Evolutionary conservation across 2,797 vertebrate genomes (phyloP), one percentile per base, ranked within the genome.

Genomic region (Cephalopachus bancanus): DNA sequence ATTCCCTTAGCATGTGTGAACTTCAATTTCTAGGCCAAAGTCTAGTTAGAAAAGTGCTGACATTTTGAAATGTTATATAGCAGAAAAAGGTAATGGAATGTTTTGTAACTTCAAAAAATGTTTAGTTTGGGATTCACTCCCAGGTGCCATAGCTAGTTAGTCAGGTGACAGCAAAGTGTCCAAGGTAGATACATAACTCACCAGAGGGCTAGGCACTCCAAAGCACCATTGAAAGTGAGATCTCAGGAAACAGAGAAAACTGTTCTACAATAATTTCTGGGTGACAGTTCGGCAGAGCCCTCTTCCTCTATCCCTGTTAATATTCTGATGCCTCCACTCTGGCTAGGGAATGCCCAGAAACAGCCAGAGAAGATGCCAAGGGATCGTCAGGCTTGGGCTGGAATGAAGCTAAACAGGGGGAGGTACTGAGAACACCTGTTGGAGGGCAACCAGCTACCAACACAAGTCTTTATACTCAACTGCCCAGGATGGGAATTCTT

Each of bases 11-110:
- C 72, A 89, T 89, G 69, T 96, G 94, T 93, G 95, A 97, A 95
- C 80, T 94, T 97, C 78, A 57, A 78, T 95, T 89, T 97, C 64
- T 65, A 97, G 93, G 95, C 88, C 93, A 96, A 88, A 91, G 37
- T 92, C 83, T 67, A 89, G 83, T 78, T 94, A 53, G 60, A 72
- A 96, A 96, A 97, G 71, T 94, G 91, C 92, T 96, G 91, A 97
- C 28, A 59, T 67, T 94, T 93, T 89, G 89, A 96, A 97, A 94
- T 74, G 37, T 55, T 94, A 93, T 75, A 84, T 33, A 95, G 81
- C 88, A 89, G 67, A 28, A 88, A 78, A 96, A 71, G 69, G 88
- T 95, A 83, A 83, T 93, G 65, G 53, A 89, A 92, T 96, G 65
- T 80, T 95, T 60, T 93, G 53, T 85, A 71, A 89, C 28, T 33